A percentile compares a stretch with the other conserved stretches of the same genome.
These are phyloP conservation scores for Temnothorax nylanderi DNA, from an alignment of 1,140 invertebrate species.

Conservation along the genomic window DNA sequence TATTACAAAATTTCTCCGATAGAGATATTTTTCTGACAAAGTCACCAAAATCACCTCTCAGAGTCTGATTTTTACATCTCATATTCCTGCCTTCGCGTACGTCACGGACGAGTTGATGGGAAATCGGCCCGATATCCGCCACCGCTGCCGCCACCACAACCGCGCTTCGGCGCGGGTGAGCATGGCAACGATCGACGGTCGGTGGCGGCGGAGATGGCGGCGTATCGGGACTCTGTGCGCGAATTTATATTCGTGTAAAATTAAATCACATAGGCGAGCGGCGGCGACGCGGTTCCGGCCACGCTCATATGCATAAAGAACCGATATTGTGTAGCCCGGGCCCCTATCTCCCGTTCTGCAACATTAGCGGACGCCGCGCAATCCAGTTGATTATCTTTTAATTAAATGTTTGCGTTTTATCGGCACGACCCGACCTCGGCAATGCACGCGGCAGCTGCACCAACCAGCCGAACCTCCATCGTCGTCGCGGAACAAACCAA, in stretches of 20 bases:
- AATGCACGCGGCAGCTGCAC: constrained; percentile 59
- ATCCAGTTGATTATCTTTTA: constrained; percentile 84
- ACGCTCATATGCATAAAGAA: constrained; percentile 81
- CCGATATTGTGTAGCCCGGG: constrained; percentile 73
- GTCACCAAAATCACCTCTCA: not conserved
- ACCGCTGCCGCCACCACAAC: not conserved
- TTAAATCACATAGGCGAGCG: constrained; percentile 77
- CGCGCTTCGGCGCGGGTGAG: constrained; percentile 1
- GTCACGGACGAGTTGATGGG: constrained; percentile 36
- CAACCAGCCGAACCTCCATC: constrained; percentile 61
- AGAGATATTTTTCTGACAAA: not conserved
- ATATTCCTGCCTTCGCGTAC: not conserved
- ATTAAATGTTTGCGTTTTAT: constrained; percentile 84
- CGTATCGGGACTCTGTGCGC: constrained; percentile 57
- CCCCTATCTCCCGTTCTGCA: constrained; percentile 79
- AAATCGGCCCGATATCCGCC: constrained; percentile 69
- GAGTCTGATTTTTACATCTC: constrained; percentile 11
- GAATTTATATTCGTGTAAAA: constrained; percentile 84
- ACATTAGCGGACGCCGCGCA: constrained; percentile 78
- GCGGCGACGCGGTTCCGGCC: constrained; percentile 18
- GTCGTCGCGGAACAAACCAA: constrained; percentile 51
- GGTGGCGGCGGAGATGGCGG: constrained; percentile 42
- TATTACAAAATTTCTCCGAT: not conserved
- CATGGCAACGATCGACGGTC: not conserved
- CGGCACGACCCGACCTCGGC: constrained; percentile 70